phyloP scores from a whole-genome alignment of 2,888 invertebrate genomes.

The Leucophora obtusa region DNA sequence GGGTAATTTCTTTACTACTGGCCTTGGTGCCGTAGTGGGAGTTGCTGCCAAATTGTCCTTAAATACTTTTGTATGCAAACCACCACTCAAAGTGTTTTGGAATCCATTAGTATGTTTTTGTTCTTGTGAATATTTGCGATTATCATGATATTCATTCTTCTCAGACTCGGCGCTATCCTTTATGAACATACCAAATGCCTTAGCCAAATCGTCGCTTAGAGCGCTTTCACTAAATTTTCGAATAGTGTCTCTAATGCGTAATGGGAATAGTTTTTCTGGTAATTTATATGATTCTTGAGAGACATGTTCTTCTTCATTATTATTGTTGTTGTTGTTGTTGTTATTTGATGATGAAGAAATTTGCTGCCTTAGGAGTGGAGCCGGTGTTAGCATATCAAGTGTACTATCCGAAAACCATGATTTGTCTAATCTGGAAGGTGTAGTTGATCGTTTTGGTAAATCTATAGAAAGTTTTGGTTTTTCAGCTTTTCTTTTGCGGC shows the following conservation, averaged over 20 bases:
- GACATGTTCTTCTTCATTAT: neutral
- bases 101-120: neutral
- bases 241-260: neutral
- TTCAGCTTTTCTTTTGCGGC: constrained; percentile 22
- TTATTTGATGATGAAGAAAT: neutral
- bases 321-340: neutral
- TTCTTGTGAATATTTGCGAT: neutral
- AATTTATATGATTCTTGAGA: neutral
- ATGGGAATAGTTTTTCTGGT: neutral
- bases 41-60: neutral
- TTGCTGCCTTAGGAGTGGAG: constrained; percentile 61
- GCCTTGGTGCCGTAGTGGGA: neutral
- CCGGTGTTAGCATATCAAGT: constrained; percentile 56
- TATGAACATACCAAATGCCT: neutral
- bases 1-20: constrained; percentile 1
- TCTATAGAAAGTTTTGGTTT: neutral
- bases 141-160: neutral
- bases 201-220: neutral
- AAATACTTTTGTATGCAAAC: neutral
- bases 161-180: neutral
- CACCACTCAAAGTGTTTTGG: neutral
- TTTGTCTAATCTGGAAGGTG: constrained; percentile 37
- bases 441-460: constrained; percentile 4
- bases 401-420: constrained; percentile 65
- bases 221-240: neutral